These are phyloP conservation scores for Boulengeromyrus knoepffleri DNA, from an alignment of 2,113 vertebrate species.

Conservation along the genomic window DNA sequence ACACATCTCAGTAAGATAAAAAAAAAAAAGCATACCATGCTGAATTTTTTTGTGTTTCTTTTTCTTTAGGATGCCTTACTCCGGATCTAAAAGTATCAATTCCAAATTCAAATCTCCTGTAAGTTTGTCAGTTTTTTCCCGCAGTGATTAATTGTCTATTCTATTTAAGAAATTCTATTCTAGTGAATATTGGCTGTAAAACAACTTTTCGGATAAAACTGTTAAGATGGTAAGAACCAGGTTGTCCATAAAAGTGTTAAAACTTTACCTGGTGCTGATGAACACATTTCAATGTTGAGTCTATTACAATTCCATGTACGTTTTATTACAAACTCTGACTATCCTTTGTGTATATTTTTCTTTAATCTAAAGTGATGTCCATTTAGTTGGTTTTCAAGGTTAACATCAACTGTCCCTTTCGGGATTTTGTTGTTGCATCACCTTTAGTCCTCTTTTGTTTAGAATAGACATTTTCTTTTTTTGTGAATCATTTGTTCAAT, in stretches of 20 bases:
- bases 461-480: neutral
- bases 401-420: neutral
- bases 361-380: neutral
- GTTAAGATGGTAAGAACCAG: neutral
- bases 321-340: neutral
- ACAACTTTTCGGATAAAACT: neutral
- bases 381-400: neutral
- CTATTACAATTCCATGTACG: neutral
- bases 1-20: neutral
- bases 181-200: neutral
- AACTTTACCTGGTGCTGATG: neutral
- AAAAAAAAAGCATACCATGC: neutral
- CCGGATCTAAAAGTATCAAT: constrained; percentile 46
- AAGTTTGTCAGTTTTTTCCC: constrained; percentile 32
- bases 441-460: neutral
- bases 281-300: neutral
- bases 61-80: constrained; percentile 44
- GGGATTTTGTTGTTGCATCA: neutral
- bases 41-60: neutral
- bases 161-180: neutral
- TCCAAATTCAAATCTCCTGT: constrained; percentile 65
- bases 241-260: neutral
- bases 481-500: neutral
- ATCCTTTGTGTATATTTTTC: neutral
- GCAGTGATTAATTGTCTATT: neutral